Evolutionary conservation across 2,888 invertebrate genomes (phyloP).

Genomic region (Neocrepidodera transversa): DNA sequence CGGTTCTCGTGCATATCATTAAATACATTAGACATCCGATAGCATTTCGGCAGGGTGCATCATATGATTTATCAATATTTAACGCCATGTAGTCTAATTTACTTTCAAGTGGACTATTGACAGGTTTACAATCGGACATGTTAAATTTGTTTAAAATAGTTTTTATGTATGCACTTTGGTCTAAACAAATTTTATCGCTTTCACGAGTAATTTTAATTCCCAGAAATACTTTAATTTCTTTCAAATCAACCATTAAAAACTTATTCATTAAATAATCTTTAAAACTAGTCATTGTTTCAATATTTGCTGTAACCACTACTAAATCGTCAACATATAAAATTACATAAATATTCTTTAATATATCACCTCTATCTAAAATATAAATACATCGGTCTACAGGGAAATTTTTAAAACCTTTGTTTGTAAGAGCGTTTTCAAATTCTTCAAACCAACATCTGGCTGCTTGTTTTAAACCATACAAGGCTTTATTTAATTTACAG

Average conservation of each 20-base stretch:
- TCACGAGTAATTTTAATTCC: constrained; percentile 38
- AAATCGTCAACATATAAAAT: constrained; percentile 34
- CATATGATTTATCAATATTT: constrained; percentile 42
- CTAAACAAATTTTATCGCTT: constrained; percentile 31
- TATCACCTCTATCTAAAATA: constrained; percentile 22
- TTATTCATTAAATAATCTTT: constrained; percentile 23
- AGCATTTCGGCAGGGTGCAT: constrained; percentile 39
- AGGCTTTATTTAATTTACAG: constrained; percentile 35
- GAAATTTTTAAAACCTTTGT: constrained; percentile 41
- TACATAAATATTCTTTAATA: constrained; percentile 29
- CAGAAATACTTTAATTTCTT: constrained; percentile 40
- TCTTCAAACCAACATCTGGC: constrained; percentile 12
- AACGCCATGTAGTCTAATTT: constrained; percentile 42
- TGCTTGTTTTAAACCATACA: constrained; percentile 21
- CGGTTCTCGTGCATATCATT: constrained; percentile 40
- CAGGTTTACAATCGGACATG: constrained; percentile 38
- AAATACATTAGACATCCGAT: constrained; percentile 40
- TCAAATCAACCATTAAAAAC: constrained; percentile 16
- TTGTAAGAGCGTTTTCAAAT: constrained; percentile 5
- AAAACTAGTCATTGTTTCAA: constrained; percentile 25
- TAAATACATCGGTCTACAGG: constrained; percentile 41
- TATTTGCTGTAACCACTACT: constrained; percentile 19
- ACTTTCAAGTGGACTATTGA: constrained; percentile 39
- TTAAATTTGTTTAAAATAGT: constrained; percentile 39
- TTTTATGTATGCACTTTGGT: constrained; percentile 36